phyloP scores from a whole-genome alignment of 2,113 vertebrate species.

The Anthoscopus minutus region DNA sequence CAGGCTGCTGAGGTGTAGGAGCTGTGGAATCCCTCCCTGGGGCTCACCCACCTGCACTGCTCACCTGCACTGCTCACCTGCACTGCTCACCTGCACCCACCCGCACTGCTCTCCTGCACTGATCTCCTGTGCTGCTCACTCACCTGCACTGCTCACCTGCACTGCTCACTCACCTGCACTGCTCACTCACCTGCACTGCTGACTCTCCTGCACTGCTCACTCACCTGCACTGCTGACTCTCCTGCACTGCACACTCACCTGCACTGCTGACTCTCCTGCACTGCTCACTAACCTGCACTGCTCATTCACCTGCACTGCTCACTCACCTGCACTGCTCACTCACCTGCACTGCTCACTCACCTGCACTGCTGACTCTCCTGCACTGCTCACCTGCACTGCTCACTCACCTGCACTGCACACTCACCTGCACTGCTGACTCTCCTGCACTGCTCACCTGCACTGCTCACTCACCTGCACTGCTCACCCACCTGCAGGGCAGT shows the following conservation, averaged over 20 bases:
- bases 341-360: not conserved
- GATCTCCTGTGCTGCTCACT: too few species aligned
- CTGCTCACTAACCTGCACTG: not conserved
- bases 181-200: not conserved
- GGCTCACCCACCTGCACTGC: not conserved
- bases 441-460: not conserved
- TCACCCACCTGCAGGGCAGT: fast-evolving
- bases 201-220: too few species aligned
- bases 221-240: not conserved
- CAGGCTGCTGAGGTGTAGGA: fast-evolving
- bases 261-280: not conserved
- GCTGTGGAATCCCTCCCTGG: too few species aligned
- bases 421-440: too few species aligned
- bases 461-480: not conserved
- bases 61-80: not conserved
- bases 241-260: not conserved
- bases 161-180: not conserved
- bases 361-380: not conserved
- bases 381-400: not conserved
- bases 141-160: not conserved
- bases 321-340: not conserved
- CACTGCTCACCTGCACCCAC: not conserved
- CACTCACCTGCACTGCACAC: too few species aligned
- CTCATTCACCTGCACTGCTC: too few species aligned
- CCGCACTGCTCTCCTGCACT: not conserved